A percentile compares a stretch with the other conserved stretches of the same genome.
Conservation (phyloP, 2,888 invertebrate species). For the Melinaea marsaeus region DNA sequence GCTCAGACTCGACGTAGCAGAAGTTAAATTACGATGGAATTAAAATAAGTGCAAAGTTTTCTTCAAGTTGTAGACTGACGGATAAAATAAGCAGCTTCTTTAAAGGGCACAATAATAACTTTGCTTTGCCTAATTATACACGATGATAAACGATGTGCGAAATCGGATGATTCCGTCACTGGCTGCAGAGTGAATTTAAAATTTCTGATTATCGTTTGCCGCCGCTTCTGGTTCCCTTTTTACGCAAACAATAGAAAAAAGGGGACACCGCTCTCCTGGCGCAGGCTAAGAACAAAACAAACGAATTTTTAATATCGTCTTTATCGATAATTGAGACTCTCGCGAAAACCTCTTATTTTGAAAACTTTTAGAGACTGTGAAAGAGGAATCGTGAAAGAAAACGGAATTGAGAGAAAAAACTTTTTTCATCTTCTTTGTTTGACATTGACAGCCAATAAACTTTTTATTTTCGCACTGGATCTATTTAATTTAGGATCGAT, state of each 20-base stretch:
- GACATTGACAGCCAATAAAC: constrained; percentile 76
- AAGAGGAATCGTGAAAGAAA: constrained; percentile 74
- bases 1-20: constrained; percentile 33
- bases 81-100: constrained; percentile 29
- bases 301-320: constrained; percentile 78
- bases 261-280: constrained; percentile 68
- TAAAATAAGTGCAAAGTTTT: constrained; percentile 45
- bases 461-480: constrained; percentile 73
- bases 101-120: constrained; percentile 48
- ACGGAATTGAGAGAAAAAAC: constrained; percentile 73
- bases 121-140: constrained; percentile 68
- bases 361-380: constrained; percentile 75
- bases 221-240: constrained; percentile 65
- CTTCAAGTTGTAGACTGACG: constrained; percentile 36
- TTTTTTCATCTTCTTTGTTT: constrained; percentile 78
- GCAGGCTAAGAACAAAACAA: constrained; percentile 75
- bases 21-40: constrained; percentile 34
- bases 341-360: constrained; percentile 76
- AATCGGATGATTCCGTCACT: constrained; percentile 71
- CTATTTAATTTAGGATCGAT: constrained; percentile 74
- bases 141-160: constrained; percentile 68
- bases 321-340: constrained; percentile 78
- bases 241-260: constrained; percentile 73
- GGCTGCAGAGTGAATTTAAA: constrained; percentile 69
- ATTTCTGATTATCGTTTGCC: constrained; percentile 73